These are phyloP conservation scores for Coracopsis vasa DNA, from an alignment of 2,113 vertebrate genomes.

Conservation along the genomic window DNA sequence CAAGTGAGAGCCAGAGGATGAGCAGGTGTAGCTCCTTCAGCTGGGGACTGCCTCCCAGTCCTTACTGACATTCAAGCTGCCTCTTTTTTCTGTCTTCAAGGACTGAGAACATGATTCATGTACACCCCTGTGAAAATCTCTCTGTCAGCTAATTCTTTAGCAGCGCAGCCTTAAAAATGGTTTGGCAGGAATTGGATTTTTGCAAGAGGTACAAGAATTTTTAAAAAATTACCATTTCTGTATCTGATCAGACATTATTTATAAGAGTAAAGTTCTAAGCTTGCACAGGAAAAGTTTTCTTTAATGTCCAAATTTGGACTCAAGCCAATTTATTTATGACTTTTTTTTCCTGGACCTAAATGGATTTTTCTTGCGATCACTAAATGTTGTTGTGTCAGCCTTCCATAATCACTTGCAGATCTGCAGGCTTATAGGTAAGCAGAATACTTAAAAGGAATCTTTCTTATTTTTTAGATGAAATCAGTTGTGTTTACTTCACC, in stretches of 20 bases:
- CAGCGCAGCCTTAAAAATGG: neutral
- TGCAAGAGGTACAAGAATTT: neutral
- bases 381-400: neutral
- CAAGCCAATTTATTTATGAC: neutral
- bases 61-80: neutral
- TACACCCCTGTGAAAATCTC: neutral
- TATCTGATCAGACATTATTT: neutral
- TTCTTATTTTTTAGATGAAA: neutral
- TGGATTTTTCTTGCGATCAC: neutral
- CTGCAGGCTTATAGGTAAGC: neutral
- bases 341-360: neutral
- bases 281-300: neutral
- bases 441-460: neutral
- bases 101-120: accelerated
- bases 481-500: conserved; percentile 18
- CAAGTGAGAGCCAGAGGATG: neutral
- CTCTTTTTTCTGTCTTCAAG: neutral
- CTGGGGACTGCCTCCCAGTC: accelerated
- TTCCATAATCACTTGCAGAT: neutral
- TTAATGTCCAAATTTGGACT: neutral
- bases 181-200: neutral
- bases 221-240: neutral
- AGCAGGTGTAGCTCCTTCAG: accelerated
- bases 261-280: neutral
- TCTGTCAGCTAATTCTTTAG: neutral